Conservation (phyloP, 2,797 vertebrate species). For the Lithobates pipiens region DNA sequence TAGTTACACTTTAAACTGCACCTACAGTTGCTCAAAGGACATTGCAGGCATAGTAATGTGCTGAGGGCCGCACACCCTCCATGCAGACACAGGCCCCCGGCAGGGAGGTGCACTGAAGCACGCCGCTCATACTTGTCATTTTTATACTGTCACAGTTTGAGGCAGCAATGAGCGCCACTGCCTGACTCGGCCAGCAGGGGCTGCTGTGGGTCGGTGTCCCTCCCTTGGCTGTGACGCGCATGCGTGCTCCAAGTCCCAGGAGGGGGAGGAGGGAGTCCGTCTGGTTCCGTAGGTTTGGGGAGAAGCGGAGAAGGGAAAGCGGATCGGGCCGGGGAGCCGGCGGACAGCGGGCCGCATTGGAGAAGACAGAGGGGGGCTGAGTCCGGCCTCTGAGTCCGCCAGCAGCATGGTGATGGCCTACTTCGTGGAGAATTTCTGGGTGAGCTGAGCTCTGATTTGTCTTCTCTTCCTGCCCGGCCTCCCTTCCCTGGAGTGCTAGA, state of each 20-base stretch:
- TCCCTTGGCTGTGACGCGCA: conserved; percentile 10
- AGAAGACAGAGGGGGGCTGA: conserved; percentile 54
- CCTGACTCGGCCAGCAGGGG: not conserved
- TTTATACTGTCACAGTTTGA: no score
- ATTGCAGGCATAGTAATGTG: no score
- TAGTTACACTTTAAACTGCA: no score
- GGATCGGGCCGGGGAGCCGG: conserved; percentile 73
- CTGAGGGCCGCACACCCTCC: no score
- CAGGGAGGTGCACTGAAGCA: no score
- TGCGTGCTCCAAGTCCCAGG: conserved; percentile 22
- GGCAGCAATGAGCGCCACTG: not conserved
- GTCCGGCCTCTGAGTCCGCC: conserved; percentile 21
- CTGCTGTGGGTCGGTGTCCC: not conserved
- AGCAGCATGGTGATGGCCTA: conserved; percentile 90
- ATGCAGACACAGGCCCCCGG: no score
- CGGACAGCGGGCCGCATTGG: conserved; percentile 70
- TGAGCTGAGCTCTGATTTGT: conserved; percentile 73
- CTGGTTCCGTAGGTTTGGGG: conserved; percentile 78
- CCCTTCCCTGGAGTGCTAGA: not conserved
- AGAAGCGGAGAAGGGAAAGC: conserved; percentile 51
- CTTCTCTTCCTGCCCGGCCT: conserved; percentile 1
- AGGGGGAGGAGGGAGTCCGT: conserved; percentile 64
- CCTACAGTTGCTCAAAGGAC: no score
- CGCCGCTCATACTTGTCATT: no score
- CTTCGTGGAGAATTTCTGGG: conserved; percentile 95